Evolutionary conservation across 2,888 invertebrate species (phyloP).

Genomic region (Hypomecis punctinalis): DNA sequence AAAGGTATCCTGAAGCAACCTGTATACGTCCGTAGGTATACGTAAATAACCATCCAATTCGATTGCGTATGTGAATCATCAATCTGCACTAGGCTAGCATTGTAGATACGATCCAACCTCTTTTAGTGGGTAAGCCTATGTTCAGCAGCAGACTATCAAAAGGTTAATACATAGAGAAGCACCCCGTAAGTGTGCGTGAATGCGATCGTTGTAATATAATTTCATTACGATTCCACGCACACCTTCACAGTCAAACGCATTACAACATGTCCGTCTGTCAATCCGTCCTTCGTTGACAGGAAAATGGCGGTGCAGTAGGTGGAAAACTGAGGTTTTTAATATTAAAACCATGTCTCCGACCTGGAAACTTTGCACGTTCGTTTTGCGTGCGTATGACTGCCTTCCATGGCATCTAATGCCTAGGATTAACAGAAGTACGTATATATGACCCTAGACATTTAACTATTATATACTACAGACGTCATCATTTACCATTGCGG

Average conservation of each 20-base stretch:
- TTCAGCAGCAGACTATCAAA: too few species aligned
- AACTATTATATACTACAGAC: too few species aligned
- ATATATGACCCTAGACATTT: too few species aligned
- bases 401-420: constrained; percentile 23
- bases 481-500: too few species aligned
- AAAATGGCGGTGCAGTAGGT: constrained; percentile 67
- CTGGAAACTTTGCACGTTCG: constrained; percentile 35
- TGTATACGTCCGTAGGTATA: too few species aligned
- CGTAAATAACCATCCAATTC: too few species aligned
- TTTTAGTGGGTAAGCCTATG: too few species aligned
- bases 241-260: constrained; percentile 61
- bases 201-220: constrained; percentile 31
- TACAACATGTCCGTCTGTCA: constrained; percentile 64
- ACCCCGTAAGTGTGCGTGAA: not conserved
- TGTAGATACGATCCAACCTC: too few species aligned
- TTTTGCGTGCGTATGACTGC: constrained; percentile 23
- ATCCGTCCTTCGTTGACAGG: constrained; percentile 69
- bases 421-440: constrained; percentile 15
- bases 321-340: constrained; percentile 71
- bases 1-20: too few species aligned
- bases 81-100: too few species aligned
- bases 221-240: constrained; percentile 63
- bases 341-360: constrained; percentile 59
- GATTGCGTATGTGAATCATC: too few species aligned
- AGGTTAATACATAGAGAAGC: too few species aligned